Base-by-base conservation (phyloP, 2,113 vertebrate genomes). In the Notarius lentiginosus region DNA sequence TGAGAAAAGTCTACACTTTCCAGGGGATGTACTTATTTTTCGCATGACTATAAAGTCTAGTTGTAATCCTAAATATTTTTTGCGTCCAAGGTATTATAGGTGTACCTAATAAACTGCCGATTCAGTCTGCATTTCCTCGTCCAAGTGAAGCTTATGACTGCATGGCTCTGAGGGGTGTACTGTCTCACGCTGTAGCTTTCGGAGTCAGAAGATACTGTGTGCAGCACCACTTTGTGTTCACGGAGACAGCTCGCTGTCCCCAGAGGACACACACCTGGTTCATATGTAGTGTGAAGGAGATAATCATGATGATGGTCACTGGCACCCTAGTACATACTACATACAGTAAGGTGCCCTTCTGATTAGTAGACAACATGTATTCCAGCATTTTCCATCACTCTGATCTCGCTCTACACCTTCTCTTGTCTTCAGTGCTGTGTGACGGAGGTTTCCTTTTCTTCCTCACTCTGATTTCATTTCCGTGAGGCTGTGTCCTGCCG, bases 401-500 rank as follows among this genome's bases (percentile, higher is more conserved):
- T 75, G 60, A 75, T 73, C 83, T 60, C 68, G 11, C 20, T 15
- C 41, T 49, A 75, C 15, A 6, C 24, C 14, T 34, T 72, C 49
- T 83, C 7, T 84, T 56, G 41, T 55, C 60, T 34, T 66, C n/a
- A 53, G 84, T 79, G 41, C 47, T 63, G 58, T 61, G 34, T 77
- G 12, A 77, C 24, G 7, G 9, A 27, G 22, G 30, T 76, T n/a
- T 51, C 41, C 7, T 53, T 63, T 63, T 53, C 68, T 84, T 41
- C 53, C 27, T 60, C n/a, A 60, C 56, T 58, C 66, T 73, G 51
- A 41, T 15, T 73, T 68, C 75, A 55, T 55, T 60, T 15, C 14
- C 60, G 70, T 73, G 4, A 20, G 8, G 70, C 30, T 70, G 51
- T 75, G 17, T 73, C 63, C 11, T 15, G 68, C 53, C 61, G 55